Conservation (phyloP, 2,797 vertebrate genomes). For the Sebastes variabilis region DNA sequence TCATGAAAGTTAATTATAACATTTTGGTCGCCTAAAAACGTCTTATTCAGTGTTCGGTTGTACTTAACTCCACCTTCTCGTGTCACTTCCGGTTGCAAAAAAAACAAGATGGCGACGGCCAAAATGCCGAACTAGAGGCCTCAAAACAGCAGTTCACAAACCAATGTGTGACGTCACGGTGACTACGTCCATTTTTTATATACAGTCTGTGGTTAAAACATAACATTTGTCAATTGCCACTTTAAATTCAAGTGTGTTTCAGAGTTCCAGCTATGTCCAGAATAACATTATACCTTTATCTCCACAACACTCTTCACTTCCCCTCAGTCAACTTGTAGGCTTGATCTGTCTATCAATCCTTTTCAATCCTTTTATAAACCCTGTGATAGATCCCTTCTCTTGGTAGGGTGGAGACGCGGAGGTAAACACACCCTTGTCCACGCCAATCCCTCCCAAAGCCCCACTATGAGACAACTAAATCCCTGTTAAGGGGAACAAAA, state of each 20-base stretch:
- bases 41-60: no score
- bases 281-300: slow-evolving; percentile 1
- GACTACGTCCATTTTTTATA: no score
- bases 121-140: no score
- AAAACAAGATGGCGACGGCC: no score
- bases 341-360: slow-evolving; percentile 30
- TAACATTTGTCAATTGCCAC: no score
- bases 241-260: background rate
- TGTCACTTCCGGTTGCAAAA: no score
- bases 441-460: slow-evolving; percentile 39
- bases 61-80: no score
- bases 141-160: no score
- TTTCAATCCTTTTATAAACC: slow-evolving; percentile 43
- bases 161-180: no score
- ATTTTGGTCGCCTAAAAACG: no score
- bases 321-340: slow-evolving; percentile 3
- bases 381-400: slow-evolving; percentile 41
- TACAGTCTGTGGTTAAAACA: no score
- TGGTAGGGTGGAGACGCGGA: background rate
- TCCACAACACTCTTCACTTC: background rate
- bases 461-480: slow-evolving; percentile 44
- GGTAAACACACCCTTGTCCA: slow-evolving; percentile 18
- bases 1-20: no score
- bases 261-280: background rate
- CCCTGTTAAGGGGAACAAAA: slow-evolving; percentile 47